Evolutionary conservation across 64 coral and sea anemone genomes (phyloP).

Genomic region (Exaiptasia diaphana): DNA sequence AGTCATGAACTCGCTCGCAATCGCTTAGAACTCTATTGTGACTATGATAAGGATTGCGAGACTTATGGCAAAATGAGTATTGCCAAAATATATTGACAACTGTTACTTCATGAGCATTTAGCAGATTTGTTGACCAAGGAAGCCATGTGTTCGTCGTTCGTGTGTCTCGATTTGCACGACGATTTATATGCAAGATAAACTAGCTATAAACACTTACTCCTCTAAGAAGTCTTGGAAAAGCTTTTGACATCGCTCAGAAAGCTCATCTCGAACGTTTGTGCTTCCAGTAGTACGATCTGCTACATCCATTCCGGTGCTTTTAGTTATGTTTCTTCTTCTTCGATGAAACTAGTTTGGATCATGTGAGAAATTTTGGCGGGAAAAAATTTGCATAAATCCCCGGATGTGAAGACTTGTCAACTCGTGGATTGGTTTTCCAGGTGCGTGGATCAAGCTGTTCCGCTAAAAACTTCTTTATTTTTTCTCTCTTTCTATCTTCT

Average conservation of each 20-base stretch:
- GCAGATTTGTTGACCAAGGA: not conserved
- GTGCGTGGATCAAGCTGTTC: not conserved
- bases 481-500: not conserved
- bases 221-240: conserved; percentile 99
- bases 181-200: not conserved
- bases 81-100: not conserved
- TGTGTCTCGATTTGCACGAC: not conserved
- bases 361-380: conserved; percentile 94
- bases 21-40: not conserved
- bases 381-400: conserved; percentile 71
- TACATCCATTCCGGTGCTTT: conserved; percentile 72
- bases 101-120: not conserved
- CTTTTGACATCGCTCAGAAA: conserved; percentile 95
- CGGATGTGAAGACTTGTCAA: conserved; percentile 47
- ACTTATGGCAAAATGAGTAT: not conserved
- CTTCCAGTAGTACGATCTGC: conserved; percentile 93
- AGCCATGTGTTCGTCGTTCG: not conserved
- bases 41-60: not conserved
- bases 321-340: not conserved
- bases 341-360: not conserved
- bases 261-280: conserved; percentile 80
- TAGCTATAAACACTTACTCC: conserved; percentile 76
- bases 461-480: not conserved
- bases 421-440: not conserved
- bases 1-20: not conserved